Conservation (phyloP, 2,888 invertebrate species). For the Mycalesis mineus region DNA sequence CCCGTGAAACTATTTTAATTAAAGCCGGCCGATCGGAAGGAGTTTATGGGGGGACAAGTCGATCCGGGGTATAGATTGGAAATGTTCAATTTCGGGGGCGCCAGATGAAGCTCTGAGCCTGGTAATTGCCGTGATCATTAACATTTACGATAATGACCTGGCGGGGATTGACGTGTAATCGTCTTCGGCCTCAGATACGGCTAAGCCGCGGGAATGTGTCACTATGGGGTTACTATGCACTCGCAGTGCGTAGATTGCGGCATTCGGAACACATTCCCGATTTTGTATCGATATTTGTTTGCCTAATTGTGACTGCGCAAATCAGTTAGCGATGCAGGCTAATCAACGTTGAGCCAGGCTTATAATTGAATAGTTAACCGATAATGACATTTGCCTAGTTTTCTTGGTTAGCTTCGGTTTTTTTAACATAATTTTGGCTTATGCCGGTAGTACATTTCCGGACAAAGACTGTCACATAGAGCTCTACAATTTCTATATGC, state of each 20-base stretch:
- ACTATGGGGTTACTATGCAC: slow-evolving; percentile 17
- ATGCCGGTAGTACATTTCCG: too few species aligned
- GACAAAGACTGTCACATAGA: too few species aligned
- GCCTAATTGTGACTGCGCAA: not conserved
- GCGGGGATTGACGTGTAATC: slow-evolving; percentile 65
- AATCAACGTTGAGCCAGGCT: too few species aligned
- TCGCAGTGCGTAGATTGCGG: slow-evolving; percentile 23
- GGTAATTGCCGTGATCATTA: slow-evolving; percentile 73
- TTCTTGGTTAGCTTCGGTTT: too few species aligned
- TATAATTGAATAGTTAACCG: too few species aligned
- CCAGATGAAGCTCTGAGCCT: slow-evolving; percentile 54
- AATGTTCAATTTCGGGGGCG: slow-evolving; percentile 61
- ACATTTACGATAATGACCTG: slow-evolving; percentile 71
- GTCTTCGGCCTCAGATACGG: slow-evolving; percentile 55
- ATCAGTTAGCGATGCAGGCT: not conserved
- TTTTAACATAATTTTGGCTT: too few species aligned
- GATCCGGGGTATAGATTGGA: slow-evolving; percentile 59
- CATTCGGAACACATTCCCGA: slow-evolving; percentile 30
- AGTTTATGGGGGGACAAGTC: slow-evolving; percentile 66
- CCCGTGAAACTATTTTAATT: slow-evolving; percentile 70
- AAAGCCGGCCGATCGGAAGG: slow-evolving; percentile 60
- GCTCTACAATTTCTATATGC: too few species aligned
- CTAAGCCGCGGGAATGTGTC: slow-evolving; percentile 41
- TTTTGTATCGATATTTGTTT: slow-evolving; percentile 1
- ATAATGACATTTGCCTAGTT: too few species aligned